Base-by-base conservation (phyloP, 1,140 invertebrate species). In the Diplogasteroides magnus region DNA sequence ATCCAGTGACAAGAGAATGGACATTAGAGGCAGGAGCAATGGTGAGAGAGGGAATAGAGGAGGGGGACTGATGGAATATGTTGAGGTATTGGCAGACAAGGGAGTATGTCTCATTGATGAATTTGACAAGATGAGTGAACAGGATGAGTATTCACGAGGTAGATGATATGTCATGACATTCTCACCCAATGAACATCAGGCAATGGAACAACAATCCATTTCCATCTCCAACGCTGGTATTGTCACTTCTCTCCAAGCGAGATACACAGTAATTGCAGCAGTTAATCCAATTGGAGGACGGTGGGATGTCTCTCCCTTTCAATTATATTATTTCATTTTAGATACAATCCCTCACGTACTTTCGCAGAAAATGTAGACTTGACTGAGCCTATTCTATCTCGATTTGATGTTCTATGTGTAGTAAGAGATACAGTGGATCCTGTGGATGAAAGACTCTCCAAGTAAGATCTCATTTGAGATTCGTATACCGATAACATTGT, bases 131-230 rank as follows among this genome's bases (percentile, higher is more conserved):
- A 97, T 96, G 93, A 94, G 91, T 78, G 93, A 97, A 85, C 90
- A 91, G 84, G 94, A 97, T 84, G 86, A 93, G 65, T 56, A 98
- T 98, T 77, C 96, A 98, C 81, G 94, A 98, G 68, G 37, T 28
- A 1, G 23, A 1, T 48, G 37, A 19, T n/a, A n/a, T n/a, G n/a
- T n/a, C n/a, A n/a, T n/a, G n/a, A n/a, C n/a, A n/a, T n/a, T n/a
- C n/a, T n/a, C n/a, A n/a, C n/a, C n/a, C n/a, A n/a, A n/a, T n/a
- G n/a, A n/a, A n/a, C n/a, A n/a, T 76, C 85, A 48, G 37, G 96
- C 96, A 26, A 98, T 98, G 95, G 96, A 98, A 84, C 95, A 98
- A 78, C 95, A 98, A 84, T 94, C 91, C 66, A 99, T 98, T 78
- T 97, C 93, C 0, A 93, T 98, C 78, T 96, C 94, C 2, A 99